These are phyloP conservation scores for Apis laboriosa DNA, from an alignment of 1,140 invertebrate genomes.

Conservation along the genomic window DNA sequence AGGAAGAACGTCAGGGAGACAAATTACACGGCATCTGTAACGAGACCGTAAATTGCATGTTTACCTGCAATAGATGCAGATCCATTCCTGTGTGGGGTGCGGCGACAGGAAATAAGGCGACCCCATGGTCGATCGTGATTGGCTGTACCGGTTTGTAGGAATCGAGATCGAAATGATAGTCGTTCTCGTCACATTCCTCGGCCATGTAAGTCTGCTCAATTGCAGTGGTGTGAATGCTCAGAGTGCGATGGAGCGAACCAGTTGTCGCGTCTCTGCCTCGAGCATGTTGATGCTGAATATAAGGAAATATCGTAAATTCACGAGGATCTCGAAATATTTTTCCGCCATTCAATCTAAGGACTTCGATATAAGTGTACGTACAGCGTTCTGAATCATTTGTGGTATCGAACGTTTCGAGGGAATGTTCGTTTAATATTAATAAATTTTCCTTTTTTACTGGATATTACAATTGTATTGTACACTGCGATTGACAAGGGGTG, in stretches of 20 bases:
- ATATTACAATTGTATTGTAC: not conserved
- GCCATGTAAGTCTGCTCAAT: slow-evolving; percentile 81
- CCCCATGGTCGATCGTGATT: slow-evolving; percentile 91
- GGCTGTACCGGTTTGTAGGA: slow-evolving; percentile 93
- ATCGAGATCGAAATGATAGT: slow-evolving; percentile 88
- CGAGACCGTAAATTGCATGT: not conserved
- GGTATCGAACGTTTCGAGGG: no score
- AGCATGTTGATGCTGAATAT: slow-evolving; percentile 84
- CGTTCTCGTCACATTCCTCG: slow-evolving; percentile 82
- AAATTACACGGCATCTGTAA: not conserved
- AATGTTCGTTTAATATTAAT: no score
- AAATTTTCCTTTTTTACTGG: no score
- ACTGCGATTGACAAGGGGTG: not conserved
- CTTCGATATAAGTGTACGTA: no score
- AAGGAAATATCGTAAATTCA: slow-evolving; percentile 74
- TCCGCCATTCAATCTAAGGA: no score
- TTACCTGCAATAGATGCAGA: slow-evolving; percentile 89
- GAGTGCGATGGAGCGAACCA: slow-evolving; percentile 74
- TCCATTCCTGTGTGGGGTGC: slow-evolving; percentile 85
- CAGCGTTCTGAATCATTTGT: no score
- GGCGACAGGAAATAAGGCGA: slow-evolving; percentile 90
- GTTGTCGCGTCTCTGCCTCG: slow-evolving; percentile 82
- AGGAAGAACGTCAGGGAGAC: not conserved
- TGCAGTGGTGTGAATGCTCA: slow-evolving; percentile 81
- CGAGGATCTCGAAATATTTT: slow-evolving; percentile 52